phyloP scores from a whole-genome alignment of 2,113 vertebrate genomes.

The Ictalurus furcatus region DNA sequence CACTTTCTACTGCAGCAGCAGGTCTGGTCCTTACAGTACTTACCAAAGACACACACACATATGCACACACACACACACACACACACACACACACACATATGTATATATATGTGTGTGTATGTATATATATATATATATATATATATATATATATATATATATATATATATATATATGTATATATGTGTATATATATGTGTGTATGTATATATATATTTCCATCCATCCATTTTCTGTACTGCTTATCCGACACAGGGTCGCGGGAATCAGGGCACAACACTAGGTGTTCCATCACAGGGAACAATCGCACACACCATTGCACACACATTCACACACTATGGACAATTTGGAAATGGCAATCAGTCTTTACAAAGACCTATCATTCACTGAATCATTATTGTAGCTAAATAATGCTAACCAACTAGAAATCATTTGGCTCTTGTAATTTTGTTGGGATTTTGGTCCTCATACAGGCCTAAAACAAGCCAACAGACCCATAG shows the following conservation, averaged over 20 bases:
- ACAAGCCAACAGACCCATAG: neutral
- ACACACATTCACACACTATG: neutral
- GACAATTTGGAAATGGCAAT: no score
- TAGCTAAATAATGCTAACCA: conserved; percentile 36
- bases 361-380: neutral
- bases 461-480: neutral
- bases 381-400: conserved; percentile 44
- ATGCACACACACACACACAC: neutral
- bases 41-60: neutral
- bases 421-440: neutral
- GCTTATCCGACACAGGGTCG: no score
- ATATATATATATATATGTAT: no score
- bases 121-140: no score
- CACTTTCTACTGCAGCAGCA: conserved; percentile 51
- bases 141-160: no score
- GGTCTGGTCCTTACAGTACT: neutral
- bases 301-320: neutral
- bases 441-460: neutral
- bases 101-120: no score
- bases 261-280: no score
- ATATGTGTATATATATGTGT: no score
- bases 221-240: no score
- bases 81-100: neutral
- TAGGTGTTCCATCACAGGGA: no score
- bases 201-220: no score